Percentiles rank a stretch among this genome's conserved stretches.
Conservation (phyloP, 2,797 vertebrate genomes). For the Centropyge bicolor region DNA sequence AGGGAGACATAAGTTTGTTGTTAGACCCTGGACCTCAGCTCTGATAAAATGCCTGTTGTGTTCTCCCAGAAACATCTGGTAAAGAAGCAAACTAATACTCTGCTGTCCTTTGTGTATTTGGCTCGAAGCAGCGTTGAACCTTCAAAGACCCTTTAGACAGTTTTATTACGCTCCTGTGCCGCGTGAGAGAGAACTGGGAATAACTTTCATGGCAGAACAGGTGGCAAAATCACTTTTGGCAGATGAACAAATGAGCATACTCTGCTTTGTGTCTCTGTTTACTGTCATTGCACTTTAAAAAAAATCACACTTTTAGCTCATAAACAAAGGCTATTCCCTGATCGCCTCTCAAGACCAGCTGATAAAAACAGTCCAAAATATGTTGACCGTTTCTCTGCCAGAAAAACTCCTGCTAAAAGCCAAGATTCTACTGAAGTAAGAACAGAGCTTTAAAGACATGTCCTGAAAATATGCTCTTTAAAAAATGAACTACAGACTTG, state of each 20-base stretch:
- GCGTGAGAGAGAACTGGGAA: conserved; percentile 25
- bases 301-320: conserved; percentile 24
- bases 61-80: conserved; percentile 15
- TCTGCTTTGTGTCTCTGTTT: conserved; percentile 29
- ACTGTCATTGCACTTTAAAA: background rate
- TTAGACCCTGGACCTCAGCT: conserved; percentile 1
- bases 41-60: background rate
- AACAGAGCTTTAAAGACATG: conserved; percentile 18
- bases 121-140: conserved; percentile 20
- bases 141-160: conserved; percentile 4
- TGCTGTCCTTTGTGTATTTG: conserved; percentile 14
- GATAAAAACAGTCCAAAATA: conserved; percentile 12
- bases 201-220: conserved; percentile 45
- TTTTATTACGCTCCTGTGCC: conserved; percentile 31
- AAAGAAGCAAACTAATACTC: background rate
- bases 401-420: background rate
- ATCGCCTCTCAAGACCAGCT: background rate
- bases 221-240: conserved; percentile 40
- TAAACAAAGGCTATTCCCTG: conserved; percentile 23
- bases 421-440: background rate
- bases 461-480: background rate
- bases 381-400: background rate
- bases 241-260: conserved; percentile 38
- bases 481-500: background rate
- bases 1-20: background rate